Base-by-base conservation (phyloP, 2,797 vertebrate species). In the Hydrophis major region DNA sequence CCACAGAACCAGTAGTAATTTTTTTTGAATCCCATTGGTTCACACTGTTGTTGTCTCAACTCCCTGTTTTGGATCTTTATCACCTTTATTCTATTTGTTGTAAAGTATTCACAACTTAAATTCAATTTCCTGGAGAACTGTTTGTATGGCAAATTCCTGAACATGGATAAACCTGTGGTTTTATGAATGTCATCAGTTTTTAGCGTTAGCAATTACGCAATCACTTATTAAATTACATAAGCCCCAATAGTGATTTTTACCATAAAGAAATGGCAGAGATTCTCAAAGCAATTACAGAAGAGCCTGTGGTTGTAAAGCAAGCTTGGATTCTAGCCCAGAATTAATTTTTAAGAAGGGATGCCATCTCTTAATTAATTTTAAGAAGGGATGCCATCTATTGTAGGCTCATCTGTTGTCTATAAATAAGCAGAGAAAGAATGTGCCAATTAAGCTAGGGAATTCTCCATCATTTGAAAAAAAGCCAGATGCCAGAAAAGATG, bases 351-450 rank as follows among this genome's bases (percentile, higher is more conserved):
- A 55, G 6, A n/a, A 56, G 10, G 3, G 55, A 88, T 59, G 28
- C 18, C 55, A 27, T 60, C 56, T 88, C 1, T 32, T 1, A 32
- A 32, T 32, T 32, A 32, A 32, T 32, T 32, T 32, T 89, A 50
- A 55, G 6, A n/a, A 56, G 10, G 3, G 55, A 88, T 59, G 28
- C 18, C 55, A 27, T 60, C 56, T 88, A 89, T 74, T 57, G 37
- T 37, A 60, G 88, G 87, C 87, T 92, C 32, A 59, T 57, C n/a
- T 92, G 55, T 50, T 25, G n/a, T 91, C n/a, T 78, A 59, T 89
- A 92, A 92, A 92, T 60, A 92, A 89, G 42, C 66, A 89, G 91
- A 13, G 1, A 16, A 42, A 92, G 20, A 74, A 12, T 78, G 87
- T 89, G 55, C 47, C 66, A 74, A 74, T 74, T 28, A 53, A 10